Conservation (phyloP, 2,888 invertebrate species). For the Oligia fasciuncula region DNA sequence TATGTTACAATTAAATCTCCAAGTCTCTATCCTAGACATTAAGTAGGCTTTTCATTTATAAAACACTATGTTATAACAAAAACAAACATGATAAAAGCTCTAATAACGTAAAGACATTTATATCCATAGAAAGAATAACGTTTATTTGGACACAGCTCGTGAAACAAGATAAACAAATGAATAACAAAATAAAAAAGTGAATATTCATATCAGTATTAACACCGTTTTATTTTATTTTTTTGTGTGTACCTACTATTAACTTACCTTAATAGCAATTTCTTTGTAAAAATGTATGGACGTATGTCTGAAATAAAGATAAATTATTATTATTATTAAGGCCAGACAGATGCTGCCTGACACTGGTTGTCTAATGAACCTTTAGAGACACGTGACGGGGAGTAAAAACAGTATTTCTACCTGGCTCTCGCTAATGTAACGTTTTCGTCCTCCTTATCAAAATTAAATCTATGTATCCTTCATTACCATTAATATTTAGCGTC, state of each 20-base stretch:
- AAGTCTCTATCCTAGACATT: no score
- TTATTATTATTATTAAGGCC: neutral
- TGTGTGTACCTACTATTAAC: no score
- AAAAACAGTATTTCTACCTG: neutral
- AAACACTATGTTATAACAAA: neutral
- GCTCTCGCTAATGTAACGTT: conserved; percentile 23
- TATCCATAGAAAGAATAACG: neutral
- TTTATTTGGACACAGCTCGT: neutral
- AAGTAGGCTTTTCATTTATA: neutral
- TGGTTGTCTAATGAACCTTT: neutral
- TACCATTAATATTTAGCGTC: conserved; percentile 53
- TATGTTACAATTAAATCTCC: neutral
- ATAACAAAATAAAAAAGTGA: neutral
- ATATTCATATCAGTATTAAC: neutral
- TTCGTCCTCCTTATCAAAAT: conserved; percentile 35
- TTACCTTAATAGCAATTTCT: no score
- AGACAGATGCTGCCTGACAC: neutral
- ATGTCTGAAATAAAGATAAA: no score
- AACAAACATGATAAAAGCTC: no score
- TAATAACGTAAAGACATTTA: neutral
- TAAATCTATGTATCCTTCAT: conserved; percentile 36
- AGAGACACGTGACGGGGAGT: neutral
- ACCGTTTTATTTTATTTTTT: no score
- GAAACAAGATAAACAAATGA: neutral
- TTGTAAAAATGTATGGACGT: no score